phyloP scores from a whole-genome alignment of 2,113 vertebrate genomes.

The Tragelaphus buxtoni region DNA sequence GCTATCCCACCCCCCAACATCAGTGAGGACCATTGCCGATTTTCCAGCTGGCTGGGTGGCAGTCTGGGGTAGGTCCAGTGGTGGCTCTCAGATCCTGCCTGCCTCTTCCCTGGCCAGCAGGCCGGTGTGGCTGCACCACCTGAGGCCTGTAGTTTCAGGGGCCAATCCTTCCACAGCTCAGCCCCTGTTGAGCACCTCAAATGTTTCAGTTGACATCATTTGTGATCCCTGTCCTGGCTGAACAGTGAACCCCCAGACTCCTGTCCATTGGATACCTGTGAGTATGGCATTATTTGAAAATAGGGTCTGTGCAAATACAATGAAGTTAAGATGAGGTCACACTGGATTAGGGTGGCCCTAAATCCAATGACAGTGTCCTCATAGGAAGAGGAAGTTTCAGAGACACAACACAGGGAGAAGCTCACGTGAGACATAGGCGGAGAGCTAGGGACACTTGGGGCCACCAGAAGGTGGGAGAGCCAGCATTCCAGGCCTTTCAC shows the following conservation, averaged over 20 bases:
- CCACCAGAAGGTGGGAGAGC: background rate
- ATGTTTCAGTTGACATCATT: too few species aligned
- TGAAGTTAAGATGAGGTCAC: background rate
- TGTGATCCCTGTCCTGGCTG: background rate
- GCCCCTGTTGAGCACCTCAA: background rate
- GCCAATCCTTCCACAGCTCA: background rate
- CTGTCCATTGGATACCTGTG: background rate
- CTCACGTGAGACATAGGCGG: fast-evolving
- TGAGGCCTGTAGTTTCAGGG: background rate
- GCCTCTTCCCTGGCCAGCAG: background rate
- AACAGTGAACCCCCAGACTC: background rate
- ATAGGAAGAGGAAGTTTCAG: background rate
- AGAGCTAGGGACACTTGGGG: background rate
- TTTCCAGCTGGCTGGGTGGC: background rate
- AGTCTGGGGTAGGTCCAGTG: background rate
- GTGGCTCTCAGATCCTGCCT: background rate
- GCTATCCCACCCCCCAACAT: background rate
- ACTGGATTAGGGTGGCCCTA: too few species aligned
- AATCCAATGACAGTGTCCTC: background rate
- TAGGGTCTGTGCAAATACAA: background rate
- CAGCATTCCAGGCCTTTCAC: background rate
- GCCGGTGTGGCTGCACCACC: background rate
- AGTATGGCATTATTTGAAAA: background rate
- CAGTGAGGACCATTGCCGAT: background rate
- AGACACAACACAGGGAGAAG: background rate